Conservation (phyloP, 2,797 vertebrate species). For the Smutsia gigantea region DNA sequence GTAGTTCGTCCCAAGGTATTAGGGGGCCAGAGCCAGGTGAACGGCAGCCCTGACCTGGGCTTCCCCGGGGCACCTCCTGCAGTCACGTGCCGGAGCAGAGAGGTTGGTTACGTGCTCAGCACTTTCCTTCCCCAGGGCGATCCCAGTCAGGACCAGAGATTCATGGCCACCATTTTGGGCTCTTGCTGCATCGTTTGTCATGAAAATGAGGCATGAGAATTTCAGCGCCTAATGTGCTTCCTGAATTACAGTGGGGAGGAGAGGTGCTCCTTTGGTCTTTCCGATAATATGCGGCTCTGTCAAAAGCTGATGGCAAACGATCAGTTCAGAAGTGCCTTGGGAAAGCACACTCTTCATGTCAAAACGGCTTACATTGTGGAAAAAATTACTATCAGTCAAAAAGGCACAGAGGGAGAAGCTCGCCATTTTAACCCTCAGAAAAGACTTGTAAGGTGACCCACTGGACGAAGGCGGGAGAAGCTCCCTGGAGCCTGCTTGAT, state of each 20-base stretch:
- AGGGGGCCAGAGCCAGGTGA: background rate
- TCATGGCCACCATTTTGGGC: constrained; percentile 76
- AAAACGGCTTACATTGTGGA: background rate
- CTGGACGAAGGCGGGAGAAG: background rate
- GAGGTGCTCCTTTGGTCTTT: constrained; percentile 65
- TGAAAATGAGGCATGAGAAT: constrained; percentile 83
- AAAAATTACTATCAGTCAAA: constrained; percentile 15
- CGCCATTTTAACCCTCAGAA: background rate
- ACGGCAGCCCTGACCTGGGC: background rate
- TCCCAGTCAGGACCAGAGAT: constrained; percentile 67
- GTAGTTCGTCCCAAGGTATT: background rate
- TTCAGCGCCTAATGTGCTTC: constrained; percentile 65
- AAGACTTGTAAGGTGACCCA: background rate
- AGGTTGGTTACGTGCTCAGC: constrained; percentile 62
- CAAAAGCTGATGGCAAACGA: constrained; percentile 48
- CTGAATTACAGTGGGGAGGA: constrained; percentile 70
- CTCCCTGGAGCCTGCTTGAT: accelerated
- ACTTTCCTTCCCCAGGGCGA: constrained; percentile 53
- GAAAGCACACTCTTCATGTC: constrained; percentile 57
- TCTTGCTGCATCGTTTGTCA: constrained; percentile 78
- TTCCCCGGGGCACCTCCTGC: accelerated
- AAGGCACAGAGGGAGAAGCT: background rate
- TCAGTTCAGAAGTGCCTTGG: constrained; percentile 39
- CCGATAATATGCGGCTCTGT: constrained; percentile 54
- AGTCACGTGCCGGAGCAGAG: background rate